Percentiles rank a stretch among this genome's conserved stretches.
phyloP scores from a whole-genome alignment of 2,888 invertebrate genomes.

The Machimus atricapillus region DNA sequence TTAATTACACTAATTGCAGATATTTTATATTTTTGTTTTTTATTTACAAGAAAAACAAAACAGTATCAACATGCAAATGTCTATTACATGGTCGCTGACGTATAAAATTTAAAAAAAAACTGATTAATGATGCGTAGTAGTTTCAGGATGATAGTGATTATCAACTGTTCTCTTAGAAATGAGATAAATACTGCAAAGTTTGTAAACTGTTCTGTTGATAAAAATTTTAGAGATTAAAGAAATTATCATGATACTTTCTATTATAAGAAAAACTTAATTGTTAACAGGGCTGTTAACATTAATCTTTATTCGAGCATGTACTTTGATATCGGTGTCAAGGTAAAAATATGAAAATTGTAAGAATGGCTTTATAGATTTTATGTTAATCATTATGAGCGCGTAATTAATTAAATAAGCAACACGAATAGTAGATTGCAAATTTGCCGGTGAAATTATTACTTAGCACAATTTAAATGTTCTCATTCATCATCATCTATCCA shows the following conservation, averaged over 20 bases:
- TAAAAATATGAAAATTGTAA: neutral
- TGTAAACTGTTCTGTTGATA: neutral
- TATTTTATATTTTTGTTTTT: too few relatives aligned
- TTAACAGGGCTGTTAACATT: neutral
- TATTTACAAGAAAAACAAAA: too few relatives aligned
- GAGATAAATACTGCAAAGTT: neutral
- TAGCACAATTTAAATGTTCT: neutral
- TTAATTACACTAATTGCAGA: neutral
- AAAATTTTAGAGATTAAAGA: neutral
- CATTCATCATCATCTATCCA: neutral
- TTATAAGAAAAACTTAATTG: neutral
- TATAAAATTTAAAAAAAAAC: neutral
- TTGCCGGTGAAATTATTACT: neutral
- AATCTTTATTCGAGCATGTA: neutral
- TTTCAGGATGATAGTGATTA: neutral
- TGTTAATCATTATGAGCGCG: neutral
- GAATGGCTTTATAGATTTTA: neutral
- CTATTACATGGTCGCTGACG: neutral
- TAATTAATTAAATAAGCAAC: neutral
- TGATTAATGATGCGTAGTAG: neutral
- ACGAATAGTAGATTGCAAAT: neutral
- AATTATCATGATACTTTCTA: neutral
- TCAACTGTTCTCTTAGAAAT: neutral
- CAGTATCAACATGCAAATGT: too few relatives aligned
- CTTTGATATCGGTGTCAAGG: neutral